Evolutionary conservation across 2,113 vertebrate genomes (phyloP).

Genomic region (Oryzias celebensis): DNA sequence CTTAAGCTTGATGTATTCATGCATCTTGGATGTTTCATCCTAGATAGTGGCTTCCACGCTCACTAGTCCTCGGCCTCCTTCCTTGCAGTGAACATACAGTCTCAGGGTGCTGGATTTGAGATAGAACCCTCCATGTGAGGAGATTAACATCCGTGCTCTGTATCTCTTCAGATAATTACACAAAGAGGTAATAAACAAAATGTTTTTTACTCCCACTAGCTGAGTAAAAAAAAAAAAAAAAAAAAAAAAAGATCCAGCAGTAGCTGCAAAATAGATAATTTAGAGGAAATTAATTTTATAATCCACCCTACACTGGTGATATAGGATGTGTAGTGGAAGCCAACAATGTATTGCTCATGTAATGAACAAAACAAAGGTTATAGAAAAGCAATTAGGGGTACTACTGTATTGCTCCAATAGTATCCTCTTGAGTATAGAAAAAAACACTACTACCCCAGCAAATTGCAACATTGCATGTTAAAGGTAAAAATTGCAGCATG

Average conservation of each 20-base stretch:
- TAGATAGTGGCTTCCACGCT: no score
- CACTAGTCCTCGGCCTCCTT: no score
- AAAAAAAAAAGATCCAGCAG: slow-evolving; percentile 18
- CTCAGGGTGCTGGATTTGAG: no score
- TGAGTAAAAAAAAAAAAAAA: no score
- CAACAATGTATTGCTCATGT: slow-evolving; percentile 38
- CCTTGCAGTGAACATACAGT: no score
- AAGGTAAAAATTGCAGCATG: slow-evolving; percentile 57
- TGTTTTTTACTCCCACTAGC: no score
- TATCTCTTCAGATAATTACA: no score
- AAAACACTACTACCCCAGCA: slow-evolving; percentile 23
- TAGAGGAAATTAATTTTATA: slow-evolving; percentile 42
- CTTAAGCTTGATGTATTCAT: no score
- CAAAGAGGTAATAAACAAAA: no score
- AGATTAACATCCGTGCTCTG: no score
- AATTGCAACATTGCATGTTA: slow-evolving; percentile 46
- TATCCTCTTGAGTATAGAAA: slow-evolving; percentile 41
- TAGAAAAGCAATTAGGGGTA: slow-evolving; percentile 65
- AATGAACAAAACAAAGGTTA: slow-evolving; percentile 67
- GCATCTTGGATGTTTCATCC: no score
- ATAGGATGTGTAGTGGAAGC: slow-evolving; percentile 37
- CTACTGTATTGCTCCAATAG: slow-evolving; percentile 48
- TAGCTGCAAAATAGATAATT: slow-evolving; percentile 33
- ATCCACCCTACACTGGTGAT: slow-evolving; percentile 17
- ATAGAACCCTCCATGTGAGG: no score